Percentiles rank a stretch among this genome's conserved stretches.
These are phyloP conservation scores for Carassius auratus DNA, from an alignment of 2,113 vertebrate genomes.

Conservation along the genomic window DNA sequence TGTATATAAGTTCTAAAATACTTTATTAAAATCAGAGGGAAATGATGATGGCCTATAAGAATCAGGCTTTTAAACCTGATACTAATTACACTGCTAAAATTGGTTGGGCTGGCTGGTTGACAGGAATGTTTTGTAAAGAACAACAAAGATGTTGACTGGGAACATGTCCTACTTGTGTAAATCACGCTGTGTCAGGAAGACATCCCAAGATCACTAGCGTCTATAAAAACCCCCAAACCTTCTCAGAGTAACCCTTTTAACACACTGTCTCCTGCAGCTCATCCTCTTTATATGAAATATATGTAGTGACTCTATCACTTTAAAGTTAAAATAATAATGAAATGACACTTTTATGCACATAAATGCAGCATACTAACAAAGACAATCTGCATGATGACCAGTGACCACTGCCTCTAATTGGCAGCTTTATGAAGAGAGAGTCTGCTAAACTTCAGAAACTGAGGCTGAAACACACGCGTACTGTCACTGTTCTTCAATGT, in stretches of 20 bases:
- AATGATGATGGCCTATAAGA: too few species aligned
- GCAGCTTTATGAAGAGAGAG: slow-evolving; percentile 10
- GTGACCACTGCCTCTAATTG: neutral
- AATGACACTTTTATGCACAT: neutral
- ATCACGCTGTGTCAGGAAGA: too few species aligned
- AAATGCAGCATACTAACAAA: neutral
- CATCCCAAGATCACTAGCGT: neutral
- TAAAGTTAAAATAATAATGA: neutral
- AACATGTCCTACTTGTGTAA: too few species aligned
- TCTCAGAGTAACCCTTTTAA: neutral
- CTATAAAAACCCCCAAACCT: neutral
- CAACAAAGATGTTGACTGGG: too few species aligned
- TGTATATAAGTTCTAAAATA: too few species aligned
- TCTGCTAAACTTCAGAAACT: neutral
- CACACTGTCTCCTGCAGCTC: neutral
- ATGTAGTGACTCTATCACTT: neutral
- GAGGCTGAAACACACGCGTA: neutral
- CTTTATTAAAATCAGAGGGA: too few species aligned
- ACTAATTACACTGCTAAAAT: too few species aligned
- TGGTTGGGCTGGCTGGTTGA: too few species aligned
- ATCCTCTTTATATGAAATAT: neutral
- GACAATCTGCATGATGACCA: neutral
- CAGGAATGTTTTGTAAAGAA: too few species aligned
- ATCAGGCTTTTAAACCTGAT: too few species aligned
- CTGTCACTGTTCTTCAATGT: neutral